Evolutionary conservation across 1,140 invertebrate genomes (phyloP).

Genomic region (Drosophila parabipectinata): DNA sequence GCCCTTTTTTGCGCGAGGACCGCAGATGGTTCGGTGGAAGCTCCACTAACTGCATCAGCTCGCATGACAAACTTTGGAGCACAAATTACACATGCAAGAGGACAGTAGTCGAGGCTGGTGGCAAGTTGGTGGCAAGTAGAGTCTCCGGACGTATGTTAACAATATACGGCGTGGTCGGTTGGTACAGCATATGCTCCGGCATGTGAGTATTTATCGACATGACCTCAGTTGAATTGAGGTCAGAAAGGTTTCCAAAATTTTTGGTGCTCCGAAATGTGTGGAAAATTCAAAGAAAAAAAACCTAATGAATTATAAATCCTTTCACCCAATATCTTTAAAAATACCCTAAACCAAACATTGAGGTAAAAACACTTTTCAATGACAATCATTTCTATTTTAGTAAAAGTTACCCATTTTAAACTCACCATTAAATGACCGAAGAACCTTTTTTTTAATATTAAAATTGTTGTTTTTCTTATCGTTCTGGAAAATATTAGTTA

Average conservation of each 20-base stretch:
- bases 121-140: conserved; percentile 4
- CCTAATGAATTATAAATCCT: no score
- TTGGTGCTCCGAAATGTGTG: neutral
- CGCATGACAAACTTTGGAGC: conserved; percentile 59
- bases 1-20: conserved; percentile 21
- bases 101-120: conserved; percentile 35
- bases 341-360: no score
- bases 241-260: neutral
- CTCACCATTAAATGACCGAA: conserved; percentile 20
- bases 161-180: neutral
- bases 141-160: conserved; percentile 23
- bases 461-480: conserved; percentile 1
- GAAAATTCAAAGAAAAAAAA: neutral
- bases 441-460: neutral
- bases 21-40: conserved; percentile 26
- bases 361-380: neutral
- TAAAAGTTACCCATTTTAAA: conserved; percentile 5
- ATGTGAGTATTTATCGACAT: conserved; percentile 31
- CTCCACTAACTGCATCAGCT: conserved; percentile 61
- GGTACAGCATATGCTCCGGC: conserved; percentile 16
- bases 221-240: conserved; percentile 10
- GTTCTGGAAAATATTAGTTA: conserved; percentile 1
- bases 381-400: neutral
- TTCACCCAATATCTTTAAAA: no score
- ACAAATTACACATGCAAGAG: conserved; percentile 51